phyloP scores from a whole-genome alignment of 2,888 invertebrate species.

The Eupithecia vulgata region DNA sequence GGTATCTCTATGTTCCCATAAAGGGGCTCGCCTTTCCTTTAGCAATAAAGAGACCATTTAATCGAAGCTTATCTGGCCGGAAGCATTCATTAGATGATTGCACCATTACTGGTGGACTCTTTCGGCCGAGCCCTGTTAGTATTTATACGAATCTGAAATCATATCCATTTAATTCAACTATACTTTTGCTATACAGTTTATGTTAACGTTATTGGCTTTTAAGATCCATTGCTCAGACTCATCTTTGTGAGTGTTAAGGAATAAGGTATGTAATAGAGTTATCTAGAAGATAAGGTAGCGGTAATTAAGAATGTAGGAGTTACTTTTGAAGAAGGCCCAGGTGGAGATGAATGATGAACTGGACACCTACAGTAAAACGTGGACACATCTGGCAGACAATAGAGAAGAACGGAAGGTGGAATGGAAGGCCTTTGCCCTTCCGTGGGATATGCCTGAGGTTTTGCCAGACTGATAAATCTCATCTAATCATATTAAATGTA shows the following conservation, averaged over 20 bases:
- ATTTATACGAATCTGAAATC: slow-evolving; percentile 53
- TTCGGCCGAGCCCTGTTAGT: slow-evolving; percentile 45
- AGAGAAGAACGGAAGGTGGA: too few relatives aligned
- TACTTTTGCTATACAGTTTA: slow-evolving; percentile 4
- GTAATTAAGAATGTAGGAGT: neutral
- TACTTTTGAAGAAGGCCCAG: too few relatives aligned
- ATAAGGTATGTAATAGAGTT: neutral
- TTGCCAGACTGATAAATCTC: too few relatives aligned
- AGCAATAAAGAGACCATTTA: slow-evolving; percentile 83
- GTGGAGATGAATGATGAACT: neutral
- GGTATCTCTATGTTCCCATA: slow-evolving; percentile 80
- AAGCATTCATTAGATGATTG: slow-evolving; percentile 85
- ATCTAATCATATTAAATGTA: too few relatives aligned
- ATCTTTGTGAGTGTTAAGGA: neutral
- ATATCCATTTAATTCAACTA: neutral
- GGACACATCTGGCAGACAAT: too few relatives aligned
- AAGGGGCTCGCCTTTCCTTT: slow-evolving; percentile 80
- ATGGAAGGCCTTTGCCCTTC: too few relatives aligned
- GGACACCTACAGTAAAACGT: too few relatives aligned
- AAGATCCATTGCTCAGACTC: neutral
- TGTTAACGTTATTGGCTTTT: neutral
- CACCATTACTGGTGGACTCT: slow-evolving; percentile 77
- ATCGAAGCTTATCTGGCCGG: slow-evolving; percentile 83
- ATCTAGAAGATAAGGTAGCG: neutral
- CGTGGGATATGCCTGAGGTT: too few relatives aligned